A percentile compares a stretch with the other conserved stretches of the same genome.
Conservation (phyloP, 2,113 vertebrate species). For the Lasiurus cinereus region DNA sequence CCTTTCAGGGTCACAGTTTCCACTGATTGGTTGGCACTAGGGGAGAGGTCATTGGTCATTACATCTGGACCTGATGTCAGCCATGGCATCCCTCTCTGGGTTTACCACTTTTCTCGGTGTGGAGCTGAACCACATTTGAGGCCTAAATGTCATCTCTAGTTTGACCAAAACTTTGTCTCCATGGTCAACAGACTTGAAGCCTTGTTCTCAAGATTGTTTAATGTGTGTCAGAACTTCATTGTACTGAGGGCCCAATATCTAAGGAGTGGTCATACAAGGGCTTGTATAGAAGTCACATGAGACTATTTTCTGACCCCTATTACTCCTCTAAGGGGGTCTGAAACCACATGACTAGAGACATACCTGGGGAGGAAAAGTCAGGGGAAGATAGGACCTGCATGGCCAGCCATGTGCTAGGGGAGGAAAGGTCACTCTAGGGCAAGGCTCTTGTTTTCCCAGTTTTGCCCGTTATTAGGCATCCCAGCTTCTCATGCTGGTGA, state of each 20-base stretch:
- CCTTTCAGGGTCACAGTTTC: neutral
- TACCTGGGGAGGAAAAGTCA: neutral
- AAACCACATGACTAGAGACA: neutral
- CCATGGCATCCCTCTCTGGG: neutral
- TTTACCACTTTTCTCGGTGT: neutral
- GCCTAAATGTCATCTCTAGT: neutral
- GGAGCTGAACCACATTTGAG: neutral
- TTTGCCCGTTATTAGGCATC: too few relatives aligned
- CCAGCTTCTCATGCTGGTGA: too few relatives aligned
- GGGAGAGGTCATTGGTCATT: neutral
- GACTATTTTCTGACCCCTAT: neutral
- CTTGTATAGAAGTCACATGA: neutral
- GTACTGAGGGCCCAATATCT: neutral
- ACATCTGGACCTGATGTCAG: neutral
- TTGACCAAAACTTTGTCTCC: neutral
- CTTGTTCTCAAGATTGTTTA: neutral
- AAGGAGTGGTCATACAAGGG: neutral
- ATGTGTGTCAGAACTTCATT: neutral
- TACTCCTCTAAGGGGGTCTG: neutral
- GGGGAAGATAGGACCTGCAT: neutral
- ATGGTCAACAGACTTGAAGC: neutral
- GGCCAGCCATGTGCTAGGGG: neutral
- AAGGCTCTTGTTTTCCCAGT: too few relatives aligned
- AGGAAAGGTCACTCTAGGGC: neutral
- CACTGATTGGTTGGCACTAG: neutral